Evolutionary conservation across 2,113 vertebrate genomes (phyloP), one percentile per base, ranked within the genome.

Genomic region (Tautogolabrus adspersus): DNA sequence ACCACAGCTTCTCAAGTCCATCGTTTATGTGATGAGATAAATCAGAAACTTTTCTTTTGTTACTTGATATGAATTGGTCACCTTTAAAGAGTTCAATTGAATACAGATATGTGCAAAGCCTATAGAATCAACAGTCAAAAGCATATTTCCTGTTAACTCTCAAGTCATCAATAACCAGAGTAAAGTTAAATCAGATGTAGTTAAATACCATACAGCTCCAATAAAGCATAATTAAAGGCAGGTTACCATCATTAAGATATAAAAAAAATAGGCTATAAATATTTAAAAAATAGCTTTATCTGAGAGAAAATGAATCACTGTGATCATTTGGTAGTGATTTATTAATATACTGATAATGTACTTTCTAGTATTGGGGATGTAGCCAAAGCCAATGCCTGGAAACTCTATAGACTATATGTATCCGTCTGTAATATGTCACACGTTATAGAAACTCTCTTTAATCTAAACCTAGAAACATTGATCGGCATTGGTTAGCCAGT

Each of bases 1-100:
- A 71, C 62, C 68, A 66, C 65, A 44, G n/a, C 15, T 65, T 59
- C 74, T 57, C 37, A 16, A 42, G 57, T 40, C 26, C 30, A 37
- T 69, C 51, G 66, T 87, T 57, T 59, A 21, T 57, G 21, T 26
- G 21, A 30, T 66, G 19, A 74, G 54, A 76, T 72, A 66, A 64
- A 71, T 77, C 68, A 51, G 11, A 61, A 72, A 78, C 40, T 34
- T 30, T 51, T 26, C 21, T 58, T 64, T 51, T 26, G 62, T 30
- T 47, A 65, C 68, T 66, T 59, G 40, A 34, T 16, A 22, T 74
- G 23, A 54, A 74, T 61, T 26, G 46, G 2, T 13, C 38, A 15
- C 44, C 56, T 23, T 34, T 44, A 18, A 22, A 10, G 22, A 6
- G 22, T 44, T 58, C 40, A 8, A n/a, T 38, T 46, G 30, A 66